Evolutionary conservation across 1,140 invertebrate genomes (phyloP).

Genomic region (Melitaea cinxia): DNA sequence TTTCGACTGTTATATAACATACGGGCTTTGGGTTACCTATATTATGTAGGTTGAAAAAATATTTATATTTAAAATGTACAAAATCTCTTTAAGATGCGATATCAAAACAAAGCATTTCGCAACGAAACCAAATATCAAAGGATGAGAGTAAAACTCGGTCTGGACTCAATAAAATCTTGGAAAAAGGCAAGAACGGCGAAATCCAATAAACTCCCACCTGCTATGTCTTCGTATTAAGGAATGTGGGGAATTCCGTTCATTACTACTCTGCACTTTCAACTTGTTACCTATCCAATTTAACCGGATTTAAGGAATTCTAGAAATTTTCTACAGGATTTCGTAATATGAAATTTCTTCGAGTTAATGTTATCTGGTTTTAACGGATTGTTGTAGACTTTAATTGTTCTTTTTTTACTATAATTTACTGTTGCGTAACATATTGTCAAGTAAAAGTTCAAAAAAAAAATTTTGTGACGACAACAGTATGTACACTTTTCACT

Average conservation of each 20-base stretch:
- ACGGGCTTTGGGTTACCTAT: no score
- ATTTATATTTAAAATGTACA: background rate
- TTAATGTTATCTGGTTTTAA: constrained; percentile 22
- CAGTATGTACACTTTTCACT: no score
- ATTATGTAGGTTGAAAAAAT: no score
- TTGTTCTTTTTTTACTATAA: background rate
- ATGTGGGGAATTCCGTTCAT: constrained; percentile 67
- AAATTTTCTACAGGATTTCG: constrained; percentile 29
- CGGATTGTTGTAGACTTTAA: background rate
- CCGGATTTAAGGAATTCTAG: constrained; percentile 52
- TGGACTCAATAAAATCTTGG: constrained; percentile 44
- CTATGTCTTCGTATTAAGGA: constrained; percentile 57
- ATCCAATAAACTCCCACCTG: constrained; percentile 68
- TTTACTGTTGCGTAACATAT: no score
- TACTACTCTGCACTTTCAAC: constrained; percentile 61
- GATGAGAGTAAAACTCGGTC: constrained; percentile 36
- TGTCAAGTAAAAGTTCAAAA: no score
- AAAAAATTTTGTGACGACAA: no score
- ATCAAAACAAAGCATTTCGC: constrained; percentile 15
- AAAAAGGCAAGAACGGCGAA: constrained; percentile 46
- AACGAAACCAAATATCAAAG: constrained; percentile 28
- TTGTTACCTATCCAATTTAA: constrained; percentile 70
- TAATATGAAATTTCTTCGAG: constrained; percentile 60
- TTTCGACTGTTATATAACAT: no score
- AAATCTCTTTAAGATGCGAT: constrained; percentile 1